Evolutionary conservation across 2,113 vertebrate species (phyloP).

Genomic region (Donacobius atricapilla): DNA sequence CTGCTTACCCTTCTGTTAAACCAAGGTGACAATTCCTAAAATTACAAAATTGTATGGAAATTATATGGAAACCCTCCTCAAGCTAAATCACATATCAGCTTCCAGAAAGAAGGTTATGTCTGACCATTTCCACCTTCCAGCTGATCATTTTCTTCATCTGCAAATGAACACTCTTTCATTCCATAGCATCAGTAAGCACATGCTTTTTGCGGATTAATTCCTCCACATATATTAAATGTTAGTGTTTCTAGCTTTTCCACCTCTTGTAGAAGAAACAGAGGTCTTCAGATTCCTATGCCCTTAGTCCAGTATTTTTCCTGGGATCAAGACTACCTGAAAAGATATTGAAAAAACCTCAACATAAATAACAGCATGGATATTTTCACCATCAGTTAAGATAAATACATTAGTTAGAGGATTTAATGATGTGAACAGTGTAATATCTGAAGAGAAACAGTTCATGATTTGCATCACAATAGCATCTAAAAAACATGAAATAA

Average conservation of each 20-base stretch:
- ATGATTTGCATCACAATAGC: not conserved
- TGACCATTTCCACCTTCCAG: not conserved
- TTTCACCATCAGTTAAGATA: not conserved
- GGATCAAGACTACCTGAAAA: constrained; percentile 19
- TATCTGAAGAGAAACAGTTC: not conserved
- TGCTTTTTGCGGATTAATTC: not conserved
- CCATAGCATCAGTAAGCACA: not conserved
- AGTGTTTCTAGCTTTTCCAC: not conserved
- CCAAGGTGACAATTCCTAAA: not conserved
- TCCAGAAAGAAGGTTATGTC: not conserved
- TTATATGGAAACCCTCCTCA: not conserved
- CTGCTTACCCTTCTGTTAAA: not conserved
- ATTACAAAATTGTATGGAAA: not conserved
- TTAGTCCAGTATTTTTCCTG: not conserved
- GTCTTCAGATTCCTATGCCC: constrained; percentile 5
- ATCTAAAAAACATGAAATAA: not conserved
- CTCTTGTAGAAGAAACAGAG: not conserved
- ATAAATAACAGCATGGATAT: not conserved
- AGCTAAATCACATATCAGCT: not conserved
- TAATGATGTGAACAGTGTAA: not conserved
- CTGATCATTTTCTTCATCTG: not conserved
- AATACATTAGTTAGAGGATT: not conserved
- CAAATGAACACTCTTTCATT: not conserved
- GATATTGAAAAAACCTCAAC: not conserved
- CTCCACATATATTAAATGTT: not conserved